phyloP scores from a whole-genome alignment of 2,888 invertebrate genomes.

The Melinaea marsaeus region DNA sequence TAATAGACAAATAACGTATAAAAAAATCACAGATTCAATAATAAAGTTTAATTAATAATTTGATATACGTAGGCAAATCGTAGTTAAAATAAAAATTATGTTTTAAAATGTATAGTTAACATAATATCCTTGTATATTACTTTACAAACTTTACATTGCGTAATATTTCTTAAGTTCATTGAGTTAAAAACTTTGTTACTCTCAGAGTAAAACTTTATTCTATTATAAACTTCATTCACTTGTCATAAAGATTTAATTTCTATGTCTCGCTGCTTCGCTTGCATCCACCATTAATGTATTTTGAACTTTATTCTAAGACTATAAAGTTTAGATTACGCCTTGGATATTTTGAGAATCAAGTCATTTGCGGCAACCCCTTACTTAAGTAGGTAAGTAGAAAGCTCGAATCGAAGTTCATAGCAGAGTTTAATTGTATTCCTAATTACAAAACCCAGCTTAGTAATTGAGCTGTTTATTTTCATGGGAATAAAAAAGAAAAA shows the following conservation, averaged over 20 bases:
- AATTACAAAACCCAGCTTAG: slow-evolving; percentile 30
- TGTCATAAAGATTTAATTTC: too few relatives aligned
- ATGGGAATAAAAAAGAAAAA: not conserved
- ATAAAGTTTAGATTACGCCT: slow-evolving; percentile 10
- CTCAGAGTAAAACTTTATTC: not conserved
- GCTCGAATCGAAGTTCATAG: slow-evolving; percentile 29
- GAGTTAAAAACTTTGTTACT: too few relatives aligned
- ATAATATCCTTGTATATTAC: too few relatives aligned
- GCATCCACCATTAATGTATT: not conserved
- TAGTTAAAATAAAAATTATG: too few relatives aligned
- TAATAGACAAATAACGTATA: too few relatives aligned
- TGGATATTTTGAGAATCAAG: slow-evolving; percentile 19
- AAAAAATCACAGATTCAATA: too few relatives aligned
- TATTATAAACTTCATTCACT: slow-evolving; percentile 8
- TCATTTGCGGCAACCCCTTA: slow-evolving; percentile 28
- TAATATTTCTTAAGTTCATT: not conserved
- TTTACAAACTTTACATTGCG: too few relatives aligned
- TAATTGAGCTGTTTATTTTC: slow-evolving; percentile 28
- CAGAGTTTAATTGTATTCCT: slow-evolving; percentile 33
- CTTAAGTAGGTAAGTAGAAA: slow-evolving; percentile 31
- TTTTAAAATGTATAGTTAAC: too few relatives aligned
- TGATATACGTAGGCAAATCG: too few relatives aligned
- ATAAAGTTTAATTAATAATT: too few relatives aligned
- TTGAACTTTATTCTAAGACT: not conserved
- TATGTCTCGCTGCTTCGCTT: too few relatives aligned